Percentiles rank a stretch among this genome's conserved stretches.
These are phyloP conservation scores for Brachionus sp. DNA, from an alignment of 1,140 invertebrate genomes.

Conservation along the genomic window DNA sequence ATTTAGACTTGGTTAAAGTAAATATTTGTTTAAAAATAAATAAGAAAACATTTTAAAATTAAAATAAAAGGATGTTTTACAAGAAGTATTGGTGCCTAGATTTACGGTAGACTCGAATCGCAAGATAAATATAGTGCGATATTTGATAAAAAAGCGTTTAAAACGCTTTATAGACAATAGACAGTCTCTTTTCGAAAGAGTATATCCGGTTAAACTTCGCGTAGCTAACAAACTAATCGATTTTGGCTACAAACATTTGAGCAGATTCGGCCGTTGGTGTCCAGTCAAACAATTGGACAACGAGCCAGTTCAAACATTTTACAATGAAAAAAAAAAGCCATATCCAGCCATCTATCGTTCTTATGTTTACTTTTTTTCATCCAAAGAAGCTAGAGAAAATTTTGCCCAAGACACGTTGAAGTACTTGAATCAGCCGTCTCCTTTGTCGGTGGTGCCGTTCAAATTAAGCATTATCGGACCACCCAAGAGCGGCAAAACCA, in stretches of 20 bases:
- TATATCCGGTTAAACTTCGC: conserved; percentile 55
- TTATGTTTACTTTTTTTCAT: conserved; percentile 57
- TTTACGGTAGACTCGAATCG: conserved; percentile 53
- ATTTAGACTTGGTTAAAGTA: conserved; percentile 52
- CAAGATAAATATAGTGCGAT: conserved; percentile 58
- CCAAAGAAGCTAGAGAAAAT: conserved; percentile 49
- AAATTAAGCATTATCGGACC: conserved; percentile 58
- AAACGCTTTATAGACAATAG: conserved; percentile 53
- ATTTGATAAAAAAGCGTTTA: conserved; percentile 54
- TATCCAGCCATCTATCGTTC: conserved; percentile 56
- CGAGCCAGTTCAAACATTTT: conserved; percentile 56
- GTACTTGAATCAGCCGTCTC: conserved; percentile 54
- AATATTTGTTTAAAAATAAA: conserved; percentile 48
- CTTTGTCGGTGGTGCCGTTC: conserved; percentile 58
- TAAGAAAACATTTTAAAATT: neutral
- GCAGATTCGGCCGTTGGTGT: conserved; percentile 59
- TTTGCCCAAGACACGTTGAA: conserved; percentile 56
- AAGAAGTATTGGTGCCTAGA: conserved; percentile 54
- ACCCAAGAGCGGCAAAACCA: conserved; percentile 60
- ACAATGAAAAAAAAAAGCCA: conserved; percentile 52
- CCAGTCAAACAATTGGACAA: conserved; percentile 56
- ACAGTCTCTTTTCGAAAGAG: conserved; percentile 58
- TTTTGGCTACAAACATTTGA: conserved; percentile 58
- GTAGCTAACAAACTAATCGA: conserved; percentile 55
- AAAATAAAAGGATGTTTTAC: conserved; percentile 52